Evolutionary conservation across 1,140 invertebrate genomes (phyloP), one percentile per base, ranked within the genome.

Genomic region (Probaryconus sp.): DNA sequence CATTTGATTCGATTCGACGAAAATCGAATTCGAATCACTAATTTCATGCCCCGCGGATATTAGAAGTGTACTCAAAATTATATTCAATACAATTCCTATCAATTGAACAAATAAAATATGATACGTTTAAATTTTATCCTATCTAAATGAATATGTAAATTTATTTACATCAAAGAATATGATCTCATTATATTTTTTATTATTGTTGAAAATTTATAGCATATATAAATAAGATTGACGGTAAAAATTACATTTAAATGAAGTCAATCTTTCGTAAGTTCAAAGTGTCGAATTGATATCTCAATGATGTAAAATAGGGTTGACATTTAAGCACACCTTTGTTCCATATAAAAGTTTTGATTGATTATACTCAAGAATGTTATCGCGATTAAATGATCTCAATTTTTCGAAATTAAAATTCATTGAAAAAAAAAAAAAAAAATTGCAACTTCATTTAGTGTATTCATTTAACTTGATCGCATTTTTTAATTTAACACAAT

Each of bases 11-110:
- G 50, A 48, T 70, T 70, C 56, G 63, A 47, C 50, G 58, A 63
- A 71, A 51, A 30, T 63, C 60, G 60, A 58, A 51, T 37, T 63
- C 60, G 60, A 58, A 48, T 60, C 51, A 35, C 68, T 72, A 72
- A 72, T 72, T 64, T 72, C 53, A 63, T 56, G 50, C 50, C 55
- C 48, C 68, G 43, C 31, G 51, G 64, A 69, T 51, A 53, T 60
- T 69, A 68, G 7, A 68, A 48, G 48, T 56, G 45, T 31, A 50
- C 42, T 58, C 64, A 24, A 68, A 68, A 42, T 50, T 40, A 40
- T 68, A 40, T 48, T 47, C 48, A 65, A 65, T 31, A 47, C 38
- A 65, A 65, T 65, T 65, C 42, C 45, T 40, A 47, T 55, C 55
- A 55, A 55, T 65, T 47, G 3, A 24, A 24, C 9, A 9, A 9